phyloP scores from a whole-genome alignment of 2,888 invertebrate genomes.

The Amblyjoppa proteus region DNA sequence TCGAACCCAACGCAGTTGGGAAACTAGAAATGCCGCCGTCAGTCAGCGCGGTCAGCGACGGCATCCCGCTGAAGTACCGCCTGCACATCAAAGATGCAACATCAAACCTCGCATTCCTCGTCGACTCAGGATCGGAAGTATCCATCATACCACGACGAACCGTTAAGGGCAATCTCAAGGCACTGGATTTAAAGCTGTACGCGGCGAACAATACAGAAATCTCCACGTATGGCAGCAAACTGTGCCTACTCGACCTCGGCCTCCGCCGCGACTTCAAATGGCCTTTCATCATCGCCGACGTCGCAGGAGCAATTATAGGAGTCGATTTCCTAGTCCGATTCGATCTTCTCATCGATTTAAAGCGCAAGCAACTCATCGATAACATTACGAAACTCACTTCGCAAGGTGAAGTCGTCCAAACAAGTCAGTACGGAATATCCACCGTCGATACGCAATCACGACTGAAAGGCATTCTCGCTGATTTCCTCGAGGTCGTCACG shows the following conservation, averaged over 20 bases:
- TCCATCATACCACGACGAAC: constrained; percentile 32
- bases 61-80: constrained; percentile 38
- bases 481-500: constrained; percentile 36
- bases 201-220: constrained; percentile 60
- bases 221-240: constrained; percentile 49
- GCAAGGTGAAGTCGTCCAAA: not conserved
- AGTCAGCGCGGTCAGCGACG: constrained; percentile 37
- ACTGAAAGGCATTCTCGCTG: constrained; percentile 14
- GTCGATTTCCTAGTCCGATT: constrained; percentile 59
- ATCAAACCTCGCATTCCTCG: constrained; percentile 47
- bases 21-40: constrained; percentile 58
- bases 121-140: constrained; percentile 65
- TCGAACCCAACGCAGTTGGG: constrained; percentile 16
- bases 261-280: constrained; percentile 52
- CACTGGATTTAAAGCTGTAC: constrained; percentile 11
- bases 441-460: not conserved
- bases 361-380: constrained; percentile 28
- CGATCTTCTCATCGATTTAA: constrained; percentile 62
- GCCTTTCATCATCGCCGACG: constrained; percentile 63
- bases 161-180: not conserved
- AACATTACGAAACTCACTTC: constrained; percentile 25
- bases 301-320: constrained; percentile 56
- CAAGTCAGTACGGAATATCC: not conserved
- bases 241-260: constrained; percentile 45
- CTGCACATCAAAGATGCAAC: constrained; percentile 55